Evolutionary conservation across 2,797 vertebrate species (phyloP), one percentile per base, ranked within the genome.

Genomic region (Eidolon dupreanum): DNA sequence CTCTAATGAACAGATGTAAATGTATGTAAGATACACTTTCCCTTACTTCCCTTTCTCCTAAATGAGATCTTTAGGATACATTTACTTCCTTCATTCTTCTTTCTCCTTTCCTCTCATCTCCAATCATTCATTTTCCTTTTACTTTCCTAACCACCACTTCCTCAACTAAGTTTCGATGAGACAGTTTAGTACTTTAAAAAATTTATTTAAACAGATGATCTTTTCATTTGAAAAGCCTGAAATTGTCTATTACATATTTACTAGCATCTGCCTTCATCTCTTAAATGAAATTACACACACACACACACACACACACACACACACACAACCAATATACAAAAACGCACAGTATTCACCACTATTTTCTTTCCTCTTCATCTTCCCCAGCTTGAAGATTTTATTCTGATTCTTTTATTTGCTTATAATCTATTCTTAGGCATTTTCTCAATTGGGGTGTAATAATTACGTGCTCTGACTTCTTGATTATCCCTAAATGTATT

Each of bases 351-450:
- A 83, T 90, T 90, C 49, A 41, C 36, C 46, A 81, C 10, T 83
- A 85, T 94, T 89, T 92, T 70, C 38, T 84, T 46, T 53, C 33
- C 10, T 81, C 53, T 82, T 85, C 51, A 81, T 74, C 28, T 51
- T 93, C 55, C 61, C 83, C n/a, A 83, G 73, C 57, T 65, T 93
- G 10, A 79, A 92, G 24, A 81, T 43, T 95, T 83, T 75, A 51
- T 59, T 88, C 20, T 55, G n/a, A 26, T 51, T 85, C 38, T 85
- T 74, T 85, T 95, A 19, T 75, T 92, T 86, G 41, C 46, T 88
- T 88, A 77, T 85, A 55, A 73, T 63, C 59, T 79, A 63, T 68
- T 79, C 20, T 81, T 33, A 51, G 49, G 13, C 31, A 93, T 90
- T 81, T 85, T 73, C 78, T 94, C 61, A 78, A 65, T 53, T 8